Evolutionary conservation across 2,888 invertebrate genomes (phyloP).

Genomic region (Himalopsyche japonica): DNA sequence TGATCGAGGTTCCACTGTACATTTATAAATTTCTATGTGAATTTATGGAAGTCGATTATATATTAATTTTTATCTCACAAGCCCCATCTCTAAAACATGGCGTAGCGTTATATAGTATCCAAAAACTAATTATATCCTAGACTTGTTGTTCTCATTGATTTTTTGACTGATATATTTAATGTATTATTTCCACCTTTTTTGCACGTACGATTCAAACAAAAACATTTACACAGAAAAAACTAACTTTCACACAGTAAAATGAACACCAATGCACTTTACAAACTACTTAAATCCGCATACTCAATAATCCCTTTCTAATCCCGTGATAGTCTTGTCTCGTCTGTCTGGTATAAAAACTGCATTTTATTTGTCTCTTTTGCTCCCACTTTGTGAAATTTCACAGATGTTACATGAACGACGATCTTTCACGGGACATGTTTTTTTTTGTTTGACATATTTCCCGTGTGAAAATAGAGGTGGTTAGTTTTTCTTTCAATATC

Average conservation of each 20-base stretch:
- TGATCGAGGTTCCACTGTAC: too few relatives aligned
- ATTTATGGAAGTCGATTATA: too few relatives aligned
- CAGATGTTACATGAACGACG: neutral
- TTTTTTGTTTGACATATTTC: neutral
- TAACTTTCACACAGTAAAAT: constrained; percentile 7
- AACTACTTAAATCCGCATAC: constrained; percentile 1
- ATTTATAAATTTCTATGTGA: too few relatives aligned
- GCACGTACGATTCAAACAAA: neutral
- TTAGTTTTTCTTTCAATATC: neutral
- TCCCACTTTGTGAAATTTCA: neutral
- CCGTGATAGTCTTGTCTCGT: neutral
- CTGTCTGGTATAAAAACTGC: neutral
- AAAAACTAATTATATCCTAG: too few relatives aligned
- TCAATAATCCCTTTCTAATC: constrained; percentile 23
- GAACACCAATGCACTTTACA: constrained; percentile 13
- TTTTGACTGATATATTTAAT: too few relatives aligned
- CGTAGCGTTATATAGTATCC: too few relatives aligned
- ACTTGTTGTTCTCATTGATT: too few relatives aligned
- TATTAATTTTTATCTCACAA: too few relatives aligned
- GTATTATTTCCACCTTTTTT: neutral
- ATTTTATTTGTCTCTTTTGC: neutral
- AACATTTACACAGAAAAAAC: neutral
- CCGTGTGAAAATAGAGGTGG: neutral
- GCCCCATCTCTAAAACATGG: too few relatives aligned
- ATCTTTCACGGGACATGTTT: neutral